Evolutionary conservation across 2,888 invertebrate species (phyloP).

Genomic region (Drosophila mettleri): DNA sequence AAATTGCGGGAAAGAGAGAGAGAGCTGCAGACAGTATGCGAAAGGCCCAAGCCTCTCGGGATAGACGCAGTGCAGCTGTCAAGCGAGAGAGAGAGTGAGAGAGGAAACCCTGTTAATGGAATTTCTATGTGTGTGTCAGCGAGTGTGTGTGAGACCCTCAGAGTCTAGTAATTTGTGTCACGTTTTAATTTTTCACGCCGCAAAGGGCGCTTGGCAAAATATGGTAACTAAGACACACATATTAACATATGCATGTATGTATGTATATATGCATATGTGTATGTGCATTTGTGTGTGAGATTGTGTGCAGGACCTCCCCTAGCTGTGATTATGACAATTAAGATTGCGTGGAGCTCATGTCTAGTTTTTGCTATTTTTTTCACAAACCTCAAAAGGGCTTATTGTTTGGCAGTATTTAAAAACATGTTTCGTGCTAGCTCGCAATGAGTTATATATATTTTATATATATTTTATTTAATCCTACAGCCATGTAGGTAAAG

Average conservation of each 20-base stretch:
- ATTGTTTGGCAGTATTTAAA: constrained; percentile 19
- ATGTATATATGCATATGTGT: background rate
- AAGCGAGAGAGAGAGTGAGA: constrained; percentile 10
- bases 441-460: constrained; percentile 16
- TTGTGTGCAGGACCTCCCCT: constrained; percentile 20
- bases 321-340: constrained; percentile 72
- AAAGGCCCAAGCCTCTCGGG: constrained; percentile 57
- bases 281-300: background rate
- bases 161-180: constrained; percentile 74
- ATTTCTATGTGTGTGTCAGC: constrained; percentile 32
- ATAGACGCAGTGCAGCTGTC: constrained; percentile 68
- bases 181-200: constrained; percentile 74
- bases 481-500: background rate
- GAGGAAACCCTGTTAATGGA: constrained; percentile 52
- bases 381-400: constrained; percentile 33
- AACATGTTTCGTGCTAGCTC: constrained; percentile 28
- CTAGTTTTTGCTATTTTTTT: constrained; percentile 35
- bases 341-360: constrained; percentile 55
- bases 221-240: constrained; percentile 28
- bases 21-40: constrained; percentile 28
- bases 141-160: constrained; percentile 29
- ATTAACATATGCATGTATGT: background rate
- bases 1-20: constrained; percentile 12
- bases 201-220: constrained; percentile 51
- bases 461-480: constrained; percentile 1